Base-by-base conservation (phyloP, 2,113 vertebrate genomes). In the Lanius collurio region DNA sequence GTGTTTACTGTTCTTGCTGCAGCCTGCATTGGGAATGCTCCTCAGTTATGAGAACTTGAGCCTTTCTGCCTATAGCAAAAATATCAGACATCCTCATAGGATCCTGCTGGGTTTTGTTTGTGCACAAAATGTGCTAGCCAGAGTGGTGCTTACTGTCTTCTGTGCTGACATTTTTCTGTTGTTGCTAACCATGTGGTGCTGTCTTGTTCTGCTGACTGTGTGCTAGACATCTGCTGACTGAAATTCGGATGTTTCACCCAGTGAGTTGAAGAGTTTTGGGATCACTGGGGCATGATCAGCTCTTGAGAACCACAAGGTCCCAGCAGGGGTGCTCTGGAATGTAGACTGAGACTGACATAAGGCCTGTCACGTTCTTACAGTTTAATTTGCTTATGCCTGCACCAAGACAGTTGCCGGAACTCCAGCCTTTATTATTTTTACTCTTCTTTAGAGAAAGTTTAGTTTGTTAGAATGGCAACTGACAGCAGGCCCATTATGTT, bases 201-300 rank as follows among this genome's bases (percentile, higher is more conserved):
- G 90, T 27, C 74, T 73, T 1, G 2, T 93, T 92, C 76, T 95
- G 89, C 94, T 96, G 88, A 88, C 83, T 93, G 50, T 35, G 46
- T 93, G 93, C 70, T 55, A 71, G 65, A 90, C 97, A 95, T 96
- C 95, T 97, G 96, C 97, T 92, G 78, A n/a, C 64, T 79, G 86
- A 0, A 6, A n/a, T 31, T 78, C 0, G 9, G 75, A 14, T 93
- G 50, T 33, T 93, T 82, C 93, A 74, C 94, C 89, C 85, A 74
- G 78, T n/a, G 83, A 94, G 91, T 90, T 86, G 90, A 49, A 28
- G 96, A 76, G 86, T 26, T 37, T 37, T 37, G 77, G 87, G 93
- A 87, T 95, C 95, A 90, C 75, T 94, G 92, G 93, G 95, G 68
- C 94, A 81, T 89, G 87, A 95, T 74, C 83, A 57, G 94, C 93